Base-by-base conservation (phyloP, 2,888 invertebrate genomes). In the Nephrotoma flavescens region DNA sequence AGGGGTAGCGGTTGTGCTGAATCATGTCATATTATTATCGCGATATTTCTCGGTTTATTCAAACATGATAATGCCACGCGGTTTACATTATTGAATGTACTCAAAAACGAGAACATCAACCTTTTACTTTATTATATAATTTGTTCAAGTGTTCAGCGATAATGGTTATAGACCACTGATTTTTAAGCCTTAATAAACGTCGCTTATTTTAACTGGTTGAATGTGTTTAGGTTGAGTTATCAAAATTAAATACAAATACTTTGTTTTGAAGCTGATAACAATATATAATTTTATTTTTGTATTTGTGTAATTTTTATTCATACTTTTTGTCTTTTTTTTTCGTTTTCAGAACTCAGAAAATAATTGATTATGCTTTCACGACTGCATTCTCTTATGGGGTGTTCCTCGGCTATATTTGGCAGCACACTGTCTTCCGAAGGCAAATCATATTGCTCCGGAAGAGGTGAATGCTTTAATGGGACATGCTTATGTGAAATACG, bases 401-500 rank as follows among this genome's bases (percentile, higher is more conserved):
- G 91, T 90, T 91, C 91, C 89, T 90, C 91, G 89, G 90, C 90
- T 88, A 90, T 90, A 88, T 89, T 91, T 89, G 89, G 84, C 12
- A 45, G 42, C 44, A n/a, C 85, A 42, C 41, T 84, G 42, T 47
- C 86, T 41, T 88, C 90, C 89, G 90, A 89, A 89, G 87, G 88
- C 87, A 89, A 90, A 88, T 90, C 91, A 87, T 90, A 91, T 88
- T 97, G 97, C 92, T 97, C 96, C 90, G 97, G 97, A 88, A 95
- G 96, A 88, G 97, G 97, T 31, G 97, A 97, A 92, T 97, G 97
- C 92, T 94, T 96, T 90, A 97, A 97, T 91, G 97, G 97, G 88
- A 97, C 97, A 87, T 97, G 97, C 91, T 93, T 97, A 89, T 97
- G 97, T 92, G 97, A 97, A 93, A 97, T 97, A 89, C 94, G 95